Base-by-base conservation (phyloP, 2,113 vertebrate genomes). In the Polypterus senegalus region DNA sequence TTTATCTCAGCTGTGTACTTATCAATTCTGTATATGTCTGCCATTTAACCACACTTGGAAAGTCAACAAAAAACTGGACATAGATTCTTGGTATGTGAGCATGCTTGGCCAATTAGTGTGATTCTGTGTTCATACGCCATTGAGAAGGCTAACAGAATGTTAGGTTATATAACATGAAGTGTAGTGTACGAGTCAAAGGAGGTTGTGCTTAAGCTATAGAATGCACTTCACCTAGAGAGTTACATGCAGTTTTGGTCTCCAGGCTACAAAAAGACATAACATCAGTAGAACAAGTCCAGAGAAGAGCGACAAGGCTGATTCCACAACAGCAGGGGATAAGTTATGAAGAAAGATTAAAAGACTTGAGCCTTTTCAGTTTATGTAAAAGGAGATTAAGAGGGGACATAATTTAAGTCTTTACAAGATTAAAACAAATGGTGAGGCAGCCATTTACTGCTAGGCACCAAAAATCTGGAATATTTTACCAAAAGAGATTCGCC, bases 371-470 rank as follows among this genome's bases (percentile, higher is more conserved):
- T 62, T 59, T 63, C 48, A 5, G 27, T 66, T 66, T 62, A 70
- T 61, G 72, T 73, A 71, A 74, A 57, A 67, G 45, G 51, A 27
- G 7, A 11, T 65, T 59, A 8, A 4, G 4, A 10, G 10, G 7
- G 10, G 51, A 52, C 4, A 8, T 52, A 52, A 52, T 52, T 10
- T 8, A 52, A 52, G 51, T 52, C 51, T 52, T 52, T 52, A 52
- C 7, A 52, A 52, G 7, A 3, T 3, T 52, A 7, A 52, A 52
- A 52, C 7, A 10, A 52, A 3, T 52, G 27, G 27, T 27, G 27
- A 27, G 27, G 27, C 27, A 27, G 27, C 27, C 27, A 27, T 27
- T 27, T 27, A 27, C 27, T 27, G 27, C 27, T 27, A 27, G 27
- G 27, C 27, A 27, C 27, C 27, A 27, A 27, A 27, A 27, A 27